These are phyloP conservation scores for Meandrusa payeni DNA, from an alignment of 2,888 invertebrate genomes.

Conservation along the genomic window DNA sequence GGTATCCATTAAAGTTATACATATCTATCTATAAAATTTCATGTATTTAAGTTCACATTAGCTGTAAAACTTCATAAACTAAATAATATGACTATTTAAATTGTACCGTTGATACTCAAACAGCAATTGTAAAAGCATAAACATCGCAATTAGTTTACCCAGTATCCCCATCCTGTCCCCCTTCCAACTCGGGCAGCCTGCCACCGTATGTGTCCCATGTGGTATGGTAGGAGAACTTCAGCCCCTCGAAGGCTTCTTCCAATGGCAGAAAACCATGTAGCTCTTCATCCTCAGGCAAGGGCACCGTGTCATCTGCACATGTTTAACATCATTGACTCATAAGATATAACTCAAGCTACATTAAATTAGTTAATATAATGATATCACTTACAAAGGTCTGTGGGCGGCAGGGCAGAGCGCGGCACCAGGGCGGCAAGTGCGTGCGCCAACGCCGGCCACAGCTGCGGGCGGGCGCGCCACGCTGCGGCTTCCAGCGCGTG, in stretches of 20 bases:
- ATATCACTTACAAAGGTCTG: constrained; percentile 60
- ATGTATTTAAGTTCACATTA: too few species aligned
- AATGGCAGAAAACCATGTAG: constrained; percentile 90
- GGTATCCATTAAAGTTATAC: too few species aligned
- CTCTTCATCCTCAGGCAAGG: constrained; percentile 90
- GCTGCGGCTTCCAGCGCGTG: constrained; percentile 75
- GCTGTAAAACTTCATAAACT: too few species aligned
- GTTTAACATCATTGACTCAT: too few species aligned
- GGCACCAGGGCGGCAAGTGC: constrained; percentile 85
- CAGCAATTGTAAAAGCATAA: too few species aligned
- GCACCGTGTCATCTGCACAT: constrained; percentile 82
- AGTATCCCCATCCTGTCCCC: constrained; percentile 32
- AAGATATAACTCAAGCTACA: too few species aligned
- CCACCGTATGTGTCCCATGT: constrained; percentile 61
- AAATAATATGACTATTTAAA: too few species aligned
- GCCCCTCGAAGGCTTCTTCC: constrained; percentile 78
- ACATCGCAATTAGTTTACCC: too few species aligned
- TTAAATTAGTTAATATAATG: too few species aligned
- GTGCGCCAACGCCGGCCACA: constrained; percentile 90
- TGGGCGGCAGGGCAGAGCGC: constrained; percentile 64
- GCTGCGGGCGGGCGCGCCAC: constrained; percentile 82
- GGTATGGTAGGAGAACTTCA: constrained; percentile 68
- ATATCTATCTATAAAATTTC: too few species aligned
- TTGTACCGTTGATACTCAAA: too few species aligned
- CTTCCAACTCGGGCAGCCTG: constrained; percentile 38